Evolutionary conservation across 2,797 vertebrate genomes (phyloP).

Genomic region (Eurystomus glaucurus): DNA sequence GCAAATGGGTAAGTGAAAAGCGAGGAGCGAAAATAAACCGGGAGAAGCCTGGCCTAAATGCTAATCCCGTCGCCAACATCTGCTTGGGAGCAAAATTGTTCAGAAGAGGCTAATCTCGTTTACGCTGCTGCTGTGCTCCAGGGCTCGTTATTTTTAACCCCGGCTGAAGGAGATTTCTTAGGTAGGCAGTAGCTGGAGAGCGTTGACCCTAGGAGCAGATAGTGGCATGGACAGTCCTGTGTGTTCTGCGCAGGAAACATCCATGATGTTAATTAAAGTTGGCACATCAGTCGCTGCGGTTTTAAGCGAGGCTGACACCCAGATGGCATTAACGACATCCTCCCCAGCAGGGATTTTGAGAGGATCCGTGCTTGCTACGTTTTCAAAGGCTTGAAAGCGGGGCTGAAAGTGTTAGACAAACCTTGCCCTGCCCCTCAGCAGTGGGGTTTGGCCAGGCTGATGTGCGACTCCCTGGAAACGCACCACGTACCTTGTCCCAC

Average conservation of each 20-base stretch:
- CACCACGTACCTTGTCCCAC: rapidly evolving
- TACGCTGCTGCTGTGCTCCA: neutral
- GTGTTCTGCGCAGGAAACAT: neutral
- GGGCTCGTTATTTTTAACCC: neutral
- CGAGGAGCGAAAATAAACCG: neutral
- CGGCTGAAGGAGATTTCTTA: neutral
- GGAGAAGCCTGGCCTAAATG: neutral
- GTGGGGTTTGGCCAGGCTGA: neutral
- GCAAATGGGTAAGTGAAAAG: neutral
- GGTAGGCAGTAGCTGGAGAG: neutral
- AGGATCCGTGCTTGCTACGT: neutral
- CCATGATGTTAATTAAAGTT: neutral
- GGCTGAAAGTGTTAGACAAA: neutral
- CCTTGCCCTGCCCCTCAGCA: rapidly evolving
- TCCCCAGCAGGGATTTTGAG: neutral
- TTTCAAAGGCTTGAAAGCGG: neutral
- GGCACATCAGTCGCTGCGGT: neutral
- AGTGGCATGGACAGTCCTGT: neutral
- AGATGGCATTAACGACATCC: neutral
- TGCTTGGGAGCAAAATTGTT: neutral
- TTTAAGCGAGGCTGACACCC: neutral
- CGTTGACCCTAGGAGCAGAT: neutral
- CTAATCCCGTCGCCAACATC: neutral
- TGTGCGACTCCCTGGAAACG: rapidly evolving
- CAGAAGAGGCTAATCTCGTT: neutral